Percentiles rank a stretch among this genome's conserved stretches.
Conservation (phyloP, 2,888 invertebrate species). For the Myopa tessellatipennis region DNA sequence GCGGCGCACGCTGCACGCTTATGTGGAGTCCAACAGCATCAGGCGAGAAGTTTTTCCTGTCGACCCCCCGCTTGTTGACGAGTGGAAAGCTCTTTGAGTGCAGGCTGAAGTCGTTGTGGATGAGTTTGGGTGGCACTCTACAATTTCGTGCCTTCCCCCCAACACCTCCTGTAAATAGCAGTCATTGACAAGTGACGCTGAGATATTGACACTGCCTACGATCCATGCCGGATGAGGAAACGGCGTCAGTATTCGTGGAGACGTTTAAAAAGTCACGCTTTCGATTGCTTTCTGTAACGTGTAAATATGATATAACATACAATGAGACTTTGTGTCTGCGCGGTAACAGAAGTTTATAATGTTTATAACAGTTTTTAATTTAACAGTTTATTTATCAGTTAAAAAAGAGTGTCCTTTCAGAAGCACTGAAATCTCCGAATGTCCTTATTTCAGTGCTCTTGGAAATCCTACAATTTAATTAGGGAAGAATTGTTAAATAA, state of each 20-base stretch:
- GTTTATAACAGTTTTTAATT: too few species aligned
- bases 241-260: background rate
- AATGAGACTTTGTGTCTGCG: background rate
- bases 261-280: background rate
- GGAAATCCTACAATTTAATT: too few species aligned
- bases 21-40: constrained; percentile 28
- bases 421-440: too few species aligned
- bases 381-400: too few species aligned
- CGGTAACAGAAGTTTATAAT: background rate
- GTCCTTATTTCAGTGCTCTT: too few species aligned
- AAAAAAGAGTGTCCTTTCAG: too few species aligned
- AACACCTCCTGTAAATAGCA: background rate
- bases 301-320: too few species aligned
- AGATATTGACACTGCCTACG: constrained; percentile 34
- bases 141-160: background rate
- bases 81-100: constrained; percentile 23
- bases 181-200: constrained; percentile 36
- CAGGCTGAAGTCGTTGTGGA: constrained; percentile 14
- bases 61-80: constrained; percentile 9
- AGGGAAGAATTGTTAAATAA: too few species aligned
- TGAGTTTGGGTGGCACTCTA: constrained; percentile 38
- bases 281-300: background rate
- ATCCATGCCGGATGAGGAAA: constrained; percentile 21
- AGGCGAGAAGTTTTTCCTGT: constrained; percentile 30
- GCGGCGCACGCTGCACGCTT: constrained; percentile 13